Conservation (phyloP, 2,888 invertebrate species). For the Catocala sponsa region DNA sequence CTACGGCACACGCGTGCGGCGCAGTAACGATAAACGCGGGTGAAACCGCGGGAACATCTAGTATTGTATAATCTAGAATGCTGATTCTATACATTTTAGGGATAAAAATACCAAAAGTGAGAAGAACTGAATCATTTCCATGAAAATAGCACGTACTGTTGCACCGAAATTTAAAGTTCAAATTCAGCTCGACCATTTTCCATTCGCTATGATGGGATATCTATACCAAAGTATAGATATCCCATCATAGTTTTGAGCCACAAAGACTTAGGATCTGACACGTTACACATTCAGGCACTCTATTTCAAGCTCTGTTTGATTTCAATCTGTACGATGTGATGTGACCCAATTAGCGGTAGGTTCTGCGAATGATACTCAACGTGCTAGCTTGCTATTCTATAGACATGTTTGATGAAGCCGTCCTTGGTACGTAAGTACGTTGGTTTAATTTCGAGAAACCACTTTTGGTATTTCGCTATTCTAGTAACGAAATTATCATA, state of each 20-base stretch:
- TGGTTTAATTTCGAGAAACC: background rate
- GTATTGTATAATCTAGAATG: too few relatives aligned
- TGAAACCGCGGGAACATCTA: too few relatives aligned
- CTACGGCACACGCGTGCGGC: too few relatives aligned
- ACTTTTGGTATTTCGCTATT: background rate
- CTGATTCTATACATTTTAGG: too few relatives aligned
- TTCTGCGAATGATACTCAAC: conserved; percentile 40
- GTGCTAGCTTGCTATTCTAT: background rate
- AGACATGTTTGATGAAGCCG: background rate
- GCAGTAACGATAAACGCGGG: too few relatives aligned
- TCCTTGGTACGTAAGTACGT: conserved; percentile 1
- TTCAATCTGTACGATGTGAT: conserved; percentile 60
- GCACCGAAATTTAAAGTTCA: too few relatives aligned
- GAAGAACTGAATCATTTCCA: too few relatives aligned
- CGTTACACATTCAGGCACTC: conserved; percentile 44
- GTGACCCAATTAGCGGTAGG: conserved; percentile 66
- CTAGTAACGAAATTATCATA: background rate
- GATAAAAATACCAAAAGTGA: too few relatives aligned
- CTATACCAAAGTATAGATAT: too few relatives aligned
- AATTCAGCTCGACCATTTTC: background rate
- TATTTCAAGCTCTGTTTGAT: conserved; percentile 63
- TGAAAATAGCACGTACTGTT: too few relatives aligned
- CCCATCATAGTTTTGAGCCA: background rate
- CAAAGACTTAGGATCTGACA: conserved; percentile 24
- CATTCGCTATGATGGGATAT: too few relatives aligned